Evolutionary conservation across 2,797 vertebrate species (phyloP).

Genomic region (Ceryle rudis): DNA sequence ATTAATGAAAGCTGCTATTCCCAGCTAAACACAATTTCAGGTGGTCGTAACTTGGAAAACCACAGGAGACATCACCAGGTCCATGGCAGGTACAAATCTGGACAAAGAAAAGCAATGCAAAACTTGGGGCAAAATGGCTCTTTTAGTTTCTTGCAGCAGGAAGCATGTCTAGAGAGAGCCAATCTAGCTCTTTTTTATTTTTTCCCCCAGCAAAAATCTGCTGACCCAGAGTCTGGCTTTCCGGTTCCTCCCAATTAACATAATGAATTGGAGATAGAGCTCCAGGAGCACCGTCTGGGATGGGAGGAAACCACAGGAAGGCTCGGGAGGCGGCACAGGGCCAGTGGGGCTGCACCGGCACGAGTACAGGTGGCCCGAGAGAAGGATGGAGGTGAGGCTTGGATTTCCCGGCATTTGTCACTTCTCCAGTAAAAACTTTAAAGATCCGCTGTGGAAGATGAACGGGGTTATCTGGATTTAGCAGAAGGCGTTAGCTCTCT

Average conservation of each 20-base stretch:
- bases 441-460: not conserved
- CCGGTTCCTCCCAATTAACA: constrained; percentile 10
- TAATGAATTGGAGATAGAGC: not conserved
- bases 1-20: constrained; percentile 64
- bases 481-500: constrained; percentile 7
- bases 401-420: not conserved
- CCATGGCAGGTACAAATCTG: not conserved
- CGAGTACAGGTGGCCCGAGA: constrained; percentile 21
- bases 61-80: not conserved
- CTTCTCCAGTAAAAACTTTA: constrained; percentile 22
- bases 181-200: not conserved
- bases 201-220: constrained; percentile 34
- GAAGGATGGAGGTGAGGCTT: not conserved
- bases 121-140: not conserved
- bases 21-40: constrained; percentile 63
- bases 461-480: constrained; percentile 47
- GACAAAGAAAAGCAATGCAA: not conserved
- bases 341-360: not conserved
- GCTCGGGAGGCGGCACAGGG: not conserved
- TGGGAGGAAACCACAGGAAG: constrained; percentile 45
- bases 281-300: not conserved
- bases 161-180: not conserved
- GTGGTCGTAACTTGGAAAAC: constrained; percentile 38
- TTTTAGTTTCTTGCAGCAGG: not conserved
- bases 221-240: constrained; percentile 45